A percentile compares a stretch with the other conserved stretches of the same genome.
These are phyloP conservation scores for Epinephelus fuscoguttatus DNA, from an alignment of 2,113 vertebrate genomes.

Conservation along the genomic window DNA sequence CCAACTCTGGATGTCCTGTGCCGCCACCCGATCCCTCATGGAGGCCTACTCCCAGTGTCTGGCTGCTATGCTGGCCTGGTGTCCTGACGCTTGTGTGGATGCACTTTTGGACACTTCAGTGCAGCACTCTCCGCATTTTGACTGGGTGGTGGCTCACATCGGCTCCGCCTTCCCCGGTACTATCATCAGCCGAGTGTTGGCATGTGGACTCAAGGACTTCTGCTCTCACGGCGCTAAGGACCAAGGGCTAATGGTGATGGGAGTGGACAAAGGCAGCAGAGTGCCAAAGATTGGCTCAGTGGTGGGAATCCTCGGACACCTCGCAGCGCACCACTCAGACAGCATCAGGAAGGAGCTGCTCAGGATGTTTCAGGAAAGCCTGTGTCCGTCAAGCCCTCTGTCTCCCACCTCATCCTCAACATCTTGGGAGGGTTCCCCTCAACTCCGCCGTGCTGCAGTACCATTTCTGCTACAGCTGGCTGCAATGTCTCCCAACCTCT, in stretches of 20 bases:
- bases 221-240: conserved; percentile 87
- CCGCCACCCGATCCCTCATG: conserved; percentile 92
- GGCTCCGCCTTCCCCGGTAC: conserved; percentile 95
- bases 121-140: conserved; percentile 95
- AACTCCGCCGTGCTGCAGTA: conserved; percentile 89
- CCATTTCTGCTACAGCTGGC: conserved; percentile 94
- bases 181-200: conserved; percentile 94
- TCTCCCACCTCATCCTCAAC: conserved; percentile 76
- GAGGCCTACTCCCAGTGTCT: conserved; percentile 96
- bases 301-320: conserved; percentile 93
- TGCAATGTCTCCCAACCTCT: conserved; percentile 90
- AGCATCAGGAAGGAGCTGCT: conserved; percentile 95
- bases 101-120: conserved; percentile 94
- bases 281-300: conserved; percentile 95
- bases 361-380: conserved; percentile 93
- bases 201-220: conserved; percentile 95
- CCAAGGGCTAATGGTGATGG: conserved; percentile 74
- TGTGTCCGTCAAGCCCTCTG: conserved; percentile 76
- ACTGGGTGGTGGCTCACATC: conserved; percentile 98
- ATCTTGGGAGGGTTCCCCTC: conserved; percentile 84
- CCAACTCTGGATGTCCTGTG: conserved; percentile 96
- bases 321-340: conserved; percentile 91
- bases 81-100: conserved; percentile 95
- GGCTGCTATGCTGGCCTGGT: conserved; percentile 91
- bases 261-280: conserved; percentile 86